phyloP scores from a whole-genome alignment of 30 jellyfish, hydroid and myxozoan genomes.

The Hydra vulgaris region DNA sequence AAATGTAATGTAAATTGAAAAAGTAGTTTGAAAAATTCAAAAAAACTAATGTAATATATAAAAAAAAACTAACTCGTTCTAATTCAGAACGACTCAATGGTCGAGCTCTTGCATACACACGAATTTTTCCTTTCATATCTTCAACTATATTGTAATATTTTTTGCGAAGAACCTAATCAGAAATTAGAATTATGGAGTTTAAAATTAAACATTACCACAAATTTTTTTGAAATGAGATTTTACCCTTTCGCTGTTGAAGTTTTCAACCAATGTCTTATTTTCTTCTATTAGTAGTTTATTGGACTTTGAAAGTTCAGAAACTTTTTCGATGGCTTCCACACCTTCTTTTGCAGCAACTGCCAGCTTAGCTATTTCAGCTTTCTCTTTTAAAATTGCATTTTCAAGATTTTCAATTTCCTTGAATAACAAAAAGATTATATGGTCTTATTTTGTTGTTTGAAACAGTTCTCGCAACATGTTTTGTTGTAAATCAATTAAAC shows the following conservation, averaged over 20 bases:
- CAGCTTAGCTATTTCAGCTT: slow-evolving; percentile 60
- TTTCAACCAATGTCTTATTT: slow-evolving; percentile 58
- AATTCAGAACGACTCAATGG: slow-evolving; percentile 84
- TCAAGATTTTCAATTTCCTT: slow-evolving; percentile 61
- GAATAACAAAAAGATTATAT: background rate
- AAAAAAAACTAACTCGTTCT: slow-evolving; percentile 63
- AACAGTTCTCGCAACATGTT: no score
- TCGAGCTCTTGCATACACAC: slow-evolving; percentile 92
- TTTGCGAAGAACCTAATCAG: slow-evolving; percentile 58
- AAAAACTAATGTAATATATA: background rate
- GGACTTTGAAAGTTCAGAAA: slow-evolving; percentile 42
- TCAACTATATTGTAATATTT: slow-evolving; percentile 89
- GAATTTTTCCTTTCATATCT: slow-evolving; percentile 91
- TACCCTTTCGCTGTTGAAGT: slow-evolving; percentile 92
- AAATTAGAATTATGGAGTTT: no score
- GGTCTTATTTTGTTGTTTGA: background rate
- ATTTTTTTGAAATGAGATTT: background rate
- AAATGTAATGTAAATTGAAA: background rate
- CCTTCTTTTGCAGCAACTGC: slow-evolving; percentile 98
- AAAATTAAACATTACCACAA: background rate
- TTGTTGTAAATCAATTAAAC: no score
- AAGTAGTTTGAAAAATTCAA: background rate
- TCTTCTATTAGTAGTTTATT: slow-evolving; percentile 49
- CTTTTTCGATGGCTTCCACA: slow-evolving; percentile 85
- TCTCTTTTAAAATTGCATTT: slow-evolving; percentile 45